Evolutionary conservation across 2,888 invertebrate genomes (phyloP).

Genomic region (Eilema caniola): DNA sequence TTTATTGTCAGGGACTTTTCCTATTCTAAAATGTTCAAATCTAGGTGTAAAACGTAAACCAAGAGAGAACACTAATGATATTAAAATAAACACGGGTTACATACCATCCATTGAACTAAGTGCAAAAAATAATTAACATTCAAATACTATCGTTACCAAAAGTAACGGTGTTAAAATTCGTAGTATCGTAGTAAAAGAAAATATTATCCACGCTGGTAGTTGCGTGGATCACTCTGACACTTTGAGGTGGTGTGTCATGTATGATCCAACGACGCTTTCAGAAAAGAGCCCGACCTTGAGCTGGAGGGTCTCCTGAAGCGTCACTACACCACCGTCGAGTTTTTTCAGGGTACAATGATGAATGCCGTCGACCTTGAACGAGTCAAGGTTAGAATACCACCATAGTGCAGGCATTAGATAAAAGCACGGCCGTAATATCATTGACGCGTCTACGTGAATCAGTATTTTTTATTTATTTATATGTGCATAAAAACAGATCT

Average conservation of each 20-base stretch:
- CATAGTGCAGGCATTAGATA: constrained; percentile 85
- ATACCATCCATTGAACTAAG: not conserved
- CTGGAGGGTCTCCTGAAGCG: constrained; percentile 99
- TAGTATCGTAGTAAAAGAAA: constrained; percentile 2
- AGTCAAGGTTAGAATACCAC: constrained; percentile 96
- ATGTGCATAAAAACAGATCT: constrained; percentile 80
- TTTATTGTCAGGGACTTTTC: not conserved
- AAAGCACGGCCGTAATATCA: constrained; percentile 86
- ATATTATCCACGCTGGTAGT: constrained; percentile 9
- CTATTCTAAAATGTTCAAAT: not conserved
- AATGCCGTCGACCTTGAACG: constrained; percentile 99
- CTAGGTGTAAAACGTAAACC: not conserved
- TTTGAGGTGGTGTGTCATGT: constrained; percentile 68
- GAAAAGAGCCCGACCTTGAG: constrained; percentile 99
- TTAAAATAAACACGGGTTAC: constrained; percentile 16
- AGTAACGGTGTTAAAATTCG: constrained; percentile 2
- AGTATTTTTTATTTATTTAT: constrained; percentile 79
- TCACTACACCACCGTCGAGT: constrained; percentile 99
- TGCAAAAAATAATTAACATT: constrained; percentile 7
- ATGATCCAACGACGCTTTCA: constrained; percentile 88
- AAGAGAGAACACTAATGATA: constrained; percentile 13
- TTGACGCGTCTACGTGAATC: constrained; percentile 82
- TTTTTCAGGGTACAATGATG: constrained; percentile 99
- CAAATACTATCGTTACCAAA: constrained; percentile 7
- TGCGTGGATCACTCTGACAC: constrained; percentile 18